Evolutionary conservation across 2,888 invertebrate genomes (phyloP).

Genomic region (Agonopterix subpropinquella): DNA sequence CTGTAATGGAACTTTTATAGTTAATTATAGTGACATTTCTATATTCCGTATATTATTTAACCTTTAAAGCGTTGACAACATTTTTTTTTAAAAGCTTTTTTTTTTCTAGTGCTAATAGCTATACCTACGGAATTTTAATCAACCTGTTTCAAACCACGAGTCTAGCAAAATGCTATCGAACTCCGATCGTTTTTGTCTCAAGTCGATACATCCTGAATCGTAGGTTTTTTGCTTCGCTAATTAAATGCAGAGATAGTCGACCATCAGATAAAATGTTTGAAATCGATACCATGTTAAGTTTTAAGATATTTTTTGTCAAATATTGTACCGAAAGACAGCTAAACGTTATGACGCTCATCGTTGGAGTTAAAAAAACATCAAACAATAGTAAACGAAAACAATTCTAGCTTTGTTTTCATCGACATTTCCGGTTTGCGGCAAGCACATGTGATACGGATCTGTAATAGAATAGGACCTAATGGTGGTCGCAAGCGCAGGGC

Average conservation of each 20-base stretch:
- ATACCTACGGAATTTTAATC: not conserved
- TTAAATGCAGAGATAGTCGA: constrained; percentile 15
- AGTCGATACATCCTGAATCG: not conserved
- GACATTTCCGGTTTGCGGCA: constrained; percentile 42
- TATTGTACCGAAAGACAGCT: not conserved
- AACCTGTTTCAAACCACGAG: not conserved
- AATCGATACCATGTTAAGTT: constrained; percentile 11
- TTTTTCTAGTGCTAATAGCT: no score
- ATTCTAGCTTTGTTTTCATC: constrained; percentile 51
- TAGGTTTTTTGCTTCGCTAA: not conserved
- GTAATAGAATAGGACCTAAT: constrained; percentile 18
- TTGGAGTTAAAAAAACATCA: constrained; percentile 49
- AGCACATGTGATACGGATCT: constrained; percentile 8
- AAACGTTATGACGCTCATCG: constrained; percentile 30
- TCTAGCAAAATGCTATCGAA: not conserved
- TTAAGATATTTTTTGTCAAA: not conserved
- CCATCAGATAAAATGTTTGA: constrained; percentile 17
- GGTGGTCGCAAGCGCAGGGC: constrained; percentile 13
- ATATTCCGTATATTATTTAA: no score
- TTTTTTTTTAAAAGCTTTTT: no score
- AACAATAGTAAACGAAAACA: constrained; percentile 47
- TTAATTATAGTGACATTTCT: no score
- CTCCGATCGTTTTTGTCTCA: not conserved
- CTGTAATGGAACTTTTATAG: no score
- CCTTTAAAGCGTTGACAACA: no score